Base-by-base conservation (phyloP, 2,797 vertebrate species). In the Syncerus caffer region DNA sequence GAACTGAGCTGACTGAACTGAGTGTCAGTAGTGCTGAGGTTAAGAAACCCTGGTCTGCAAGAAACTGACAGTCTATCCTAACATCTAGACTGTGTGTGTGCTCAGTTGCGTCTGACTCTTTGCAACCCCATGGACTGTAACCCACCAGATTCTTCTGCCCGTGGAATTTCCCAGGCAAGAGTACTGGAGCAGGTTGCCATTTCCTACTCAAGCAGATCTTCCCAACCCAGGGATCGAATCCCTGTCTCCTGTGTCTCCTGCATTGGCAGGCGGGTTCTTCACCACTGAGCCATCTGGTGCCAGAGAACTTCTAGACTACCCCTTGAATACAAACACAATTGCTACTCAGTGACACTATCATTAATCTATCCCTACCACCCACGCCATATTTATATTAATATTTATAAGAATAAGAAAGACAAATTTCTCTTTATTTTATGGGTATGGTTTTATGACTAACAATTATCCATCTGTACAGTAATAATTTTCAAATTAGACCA, bases 341-440 rank as follows among this genome's bases (percentile, higher is more conserved):
- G 47, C 25, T 85, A 74, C 19, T 42, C 62, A 58, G 55, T 85
- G 31, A 94, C 50, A 97, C 42, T 74, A 55, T 21, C 38, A 93
- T 51, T 51, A 51, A n/a, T 21, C 47, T 51, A 50, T 82, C 79
- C 71, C 62, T 85, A 64, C 17, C 31, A 95, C 14, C 34, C 0
- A 38, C 10, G 42, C 85, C 94, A 97, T 90, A 97, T 95, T 94
- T 94, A n/a, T 78, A 96, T 97, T 89, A 97, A 96, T 98, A 96
- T 97, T 94, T 90, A 97, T 95, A 93, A 96, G 88, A 79, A 78
- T 51, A 50, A 92, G n/a, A 84, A 87, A 95, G 51, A 94, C 60
- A 94, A 25, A 79, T 86, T 95, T 91, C 34, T 94, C 23, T 93
- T 96, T 91, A 93, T 85, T 97, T 95, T 92, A 84, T 86, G 74